Evolutionary conservation across 2,797 vertebrate species (phyloP), one percentile per base, ranked within the genome.

Genomic region (Myiotriccus ornatus): DNA sequence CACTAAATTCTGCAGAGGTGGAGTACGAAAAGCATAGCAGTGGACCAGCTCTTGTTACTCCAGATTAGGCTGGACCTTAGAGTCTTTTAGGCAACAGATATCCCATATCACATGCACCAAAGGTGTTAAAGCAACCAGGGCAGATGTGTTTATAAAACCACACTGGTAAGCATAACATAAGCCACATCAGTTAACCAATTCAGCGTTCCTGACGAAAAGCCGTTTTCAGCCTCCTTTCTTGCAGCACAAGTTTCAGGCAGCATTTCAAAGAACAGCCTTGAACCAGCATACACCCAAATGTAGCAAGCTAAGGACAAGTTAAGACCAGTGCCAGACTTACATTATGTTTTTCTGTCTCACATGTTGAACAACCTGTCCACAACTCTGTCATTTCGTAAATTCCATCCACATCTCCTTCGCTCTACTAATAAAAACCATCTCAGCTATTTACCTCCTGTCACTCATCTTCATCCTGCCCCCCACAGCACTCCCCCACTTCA

Each of bases 241-340:
- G 1, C 78, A 16, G 55, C 76, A 76, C 1, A 3, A 7, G 60
- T 84, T 84, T 70, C 88, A 80, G 71, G 43, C 49, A 68, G 32
- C 22, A 44, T 50, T 75, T 85, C 75, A 80, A 77, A 90, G 88
- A 64, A 23, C 44, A 63, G 43, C 41, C 64, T 59, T 1, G 0
- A 74, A 44, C 18, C 4, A 0, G 46, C 44, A 77, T 28, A 64
- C 75, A 85, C 82, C 75, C 75, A 73, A 62, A n/a, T 4, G 57
- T 4, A 78, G 57, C 75, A 62, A 76, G 75, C 68, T 50, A 63
- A 87, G 62, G 78, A 57, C 93, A 95, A 95, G 87, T 89, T 77
- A 32, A 83, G 67, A 89, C 96, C 68, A 89, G 84, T 50, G 67
- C 37, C n/a, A 87, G 68, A 57, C 65, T 80, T 80, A 90, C 71